Conservation (phyloP, 2,888 invertebrate genomes). For the Nomada flava region DNA sequence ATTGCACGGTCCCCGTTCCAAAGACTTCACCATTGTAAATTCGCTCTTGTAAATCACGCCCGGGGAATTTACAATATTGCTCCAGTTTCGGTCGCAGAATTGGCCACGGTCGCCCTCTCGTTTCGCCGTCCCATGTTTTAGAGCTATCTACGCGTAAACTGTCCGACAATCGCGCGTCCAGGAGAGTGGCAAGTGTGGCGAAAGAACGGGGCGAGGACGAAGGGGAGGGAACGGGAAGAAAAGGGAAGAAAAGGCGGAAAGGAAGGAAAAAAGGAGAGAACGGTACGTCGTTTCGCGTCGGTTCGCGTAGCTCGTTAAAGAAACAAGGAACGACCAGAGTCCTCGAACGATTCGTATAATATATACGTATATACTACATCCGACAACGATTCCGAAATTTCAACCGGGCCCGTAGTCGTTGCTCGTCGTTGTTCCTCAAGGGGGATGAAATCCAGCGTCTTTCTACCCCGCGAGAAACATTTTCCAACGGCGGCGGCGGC, state of each 20-base stretch:
- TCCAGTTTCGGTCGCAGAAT: constrained; percentile 70
- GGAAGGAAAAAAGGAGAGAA: too few relatives aligned
- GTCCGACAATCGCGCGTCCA: background rate
- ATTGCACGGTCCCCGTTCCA: constrained; percentile 61
- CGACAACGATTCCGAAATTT: background rate
- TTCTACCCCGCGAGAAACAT: constrained; percentile 5
- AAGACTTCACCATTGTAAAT: constrained; percentile 2
- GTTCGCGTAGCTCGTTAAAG: constrained; percentile 10
- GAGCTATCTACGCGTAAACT: background rate
- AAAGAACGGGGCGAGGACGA: background rate
- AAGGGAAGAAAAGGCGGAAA: too few relatives aligned
- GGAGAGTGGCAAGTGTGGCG: too few relatives aligned
- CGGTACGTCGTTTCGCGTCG: background rate
- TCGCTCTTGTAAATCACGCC: constrained; percentile 70
- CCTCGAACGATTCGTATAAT: background rate
- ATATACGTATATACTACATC: too few relatives aligned
- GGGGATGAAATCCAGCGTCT: background rate
- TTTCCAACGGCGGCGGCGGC: constrained; percentile 1
- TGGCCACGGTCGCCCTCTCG: constrained; percentile 33
- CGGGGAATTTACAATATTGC: constrained; percentile 69
- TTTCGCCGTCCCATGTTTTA: background rate
- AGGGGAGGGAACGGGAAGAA: too few relatives aligned
- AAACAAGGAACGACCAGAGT: background rate
- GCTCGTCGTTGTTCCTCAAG: background rate
- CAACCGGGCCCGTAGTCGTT: background rate